Percentiles rank a stretch among this genome's conserved stretches.
phyloP scores from a whole-genome alignment of 2,888 invertebrate species.

The Lycocerus yunnanus region DNA sequence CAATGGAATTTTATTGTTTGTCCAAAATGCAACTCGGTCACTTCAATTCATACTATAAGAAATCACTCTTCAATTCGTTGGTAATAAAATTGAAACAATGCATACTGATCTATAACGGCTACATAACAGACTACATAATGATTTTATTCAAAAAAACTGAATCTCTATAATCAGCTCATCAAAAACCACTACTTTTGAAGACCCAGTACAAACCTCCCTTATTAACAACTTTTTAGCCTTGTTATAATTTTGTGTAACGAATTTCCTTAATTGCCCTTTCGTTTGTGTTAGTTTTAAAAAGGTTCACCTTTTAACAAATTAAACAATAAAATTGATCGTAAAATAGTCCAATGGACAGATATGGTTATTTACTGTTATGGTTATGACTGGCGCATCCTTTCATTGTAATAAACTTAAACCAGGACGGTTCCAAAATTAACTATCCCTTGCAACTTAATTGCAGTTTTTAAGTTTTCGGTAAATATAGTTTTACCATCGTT shows the following conservation, averaged over 20 bases:
- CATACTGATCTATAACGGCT: too few species aligned
- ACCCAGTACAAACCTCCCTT: neutral
- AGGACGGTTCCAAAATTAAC: conserved; percentile 11
- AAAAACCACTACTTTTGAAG: neutral
- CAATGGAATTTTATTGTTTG: too few species aligned
- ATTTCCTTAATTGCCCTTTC: neutral
- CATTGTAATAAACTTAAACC: conserved; percentile 8
- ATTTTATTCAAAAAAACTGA: neutral
- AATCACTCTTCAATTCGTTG: too few species aligned
- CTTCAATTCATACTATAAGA: too few species aligned
- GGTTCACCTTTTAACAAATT: neutral
- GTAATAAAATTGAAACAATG: too few species aligned
- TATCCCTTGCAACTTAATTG: conserved; percentile 32
- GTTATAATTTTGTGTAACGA: neutral
- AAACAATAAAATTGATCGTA: conserved; percentile 33
- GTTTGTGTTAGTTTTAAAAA: neutral
- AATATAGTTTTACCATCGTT: neutral
- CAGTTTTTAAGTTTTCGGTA: conserved; percentile 33
- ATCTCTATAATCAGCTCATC: neutral
- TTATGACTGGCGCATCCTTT: conserved; percentile 37
- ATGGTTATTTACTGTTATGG: conserved; percentile 40
- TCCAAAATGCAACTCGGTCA: too few species aligned
- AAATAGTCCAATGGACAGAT: conserved; percentile 34
- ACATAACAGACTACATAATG: too few species aligned
- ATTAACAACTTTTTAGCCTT: neutral